These are phyloP conservation scores for Gymnoscopelus braueri DNA, from an alignment of 2,797 vertebrate species.

Conservation along the genomic window DNA sequence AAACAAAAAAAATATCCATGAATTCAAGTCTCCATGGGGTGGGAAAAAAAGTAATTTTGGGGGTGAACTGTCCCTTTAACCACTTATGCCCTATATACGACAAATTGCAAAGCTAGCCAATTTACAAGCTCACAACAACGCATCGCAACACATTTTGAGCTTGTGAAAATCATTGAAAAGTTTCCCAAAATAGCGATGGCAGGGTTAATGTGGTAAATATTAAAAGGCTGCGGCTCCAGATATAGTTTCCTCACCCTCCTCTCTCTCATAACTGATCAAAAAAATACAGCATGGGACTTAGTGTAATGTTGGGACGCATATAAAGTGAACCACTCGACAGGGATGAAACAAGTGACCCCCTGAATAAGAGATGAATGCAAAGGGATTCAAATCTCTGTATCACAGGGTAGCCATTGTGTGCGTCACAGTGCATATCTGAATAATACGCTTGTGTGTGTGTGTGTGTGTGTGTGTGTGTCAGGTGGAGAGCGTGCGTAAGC, in stretches of 20 bases:
- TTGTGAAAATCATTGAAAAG: not conserved
- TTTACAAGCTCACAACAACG: too few relatives aligned
- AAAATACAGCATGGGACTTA: not conserved
- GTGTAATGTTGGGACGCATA: not conserved
- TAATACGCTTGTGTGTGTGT: conserved; percentile 21
- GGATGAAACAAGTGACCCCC: too few relatives aligned
- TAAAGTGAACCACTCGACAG: too few relatives aligned
- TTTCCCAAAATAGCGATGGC: too few relatives aligned
- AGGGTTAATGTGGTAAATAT: too few relatives aligned
- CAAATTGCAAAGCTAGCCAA: too few relatives aligned
- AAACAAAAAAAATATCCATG: too few relatives aligned
- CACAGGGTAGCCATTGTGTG: not conserved
- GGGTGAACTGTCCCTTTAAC: too few relatives aligned
- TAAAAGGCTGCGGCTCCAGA: not conserved
- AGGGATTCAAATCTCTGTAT: not conserved
- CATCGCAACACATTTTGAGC: not conserved
- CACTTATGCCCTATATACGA: too few relatives aligned
- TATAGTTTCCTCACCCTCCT: conserved; percentile 3
- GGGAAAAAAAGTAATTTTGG: too few relatives aligned
- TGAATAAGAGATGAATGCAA: not conserved
- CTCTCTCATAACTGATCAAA: conserved; percentile 15
- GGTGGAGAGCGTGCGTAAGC: conserved; percentile 88
- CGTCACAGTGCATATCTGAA: conserved; percentile 1
- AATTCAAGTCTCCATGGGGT: too few relatives aligned
- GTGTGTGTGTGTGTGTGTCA: conserved; percentile 61